Evolutionary conservation across 1,140 invertebrate genomes (phyloP).

Genomic region (Drosophila triauraria): DNA sequence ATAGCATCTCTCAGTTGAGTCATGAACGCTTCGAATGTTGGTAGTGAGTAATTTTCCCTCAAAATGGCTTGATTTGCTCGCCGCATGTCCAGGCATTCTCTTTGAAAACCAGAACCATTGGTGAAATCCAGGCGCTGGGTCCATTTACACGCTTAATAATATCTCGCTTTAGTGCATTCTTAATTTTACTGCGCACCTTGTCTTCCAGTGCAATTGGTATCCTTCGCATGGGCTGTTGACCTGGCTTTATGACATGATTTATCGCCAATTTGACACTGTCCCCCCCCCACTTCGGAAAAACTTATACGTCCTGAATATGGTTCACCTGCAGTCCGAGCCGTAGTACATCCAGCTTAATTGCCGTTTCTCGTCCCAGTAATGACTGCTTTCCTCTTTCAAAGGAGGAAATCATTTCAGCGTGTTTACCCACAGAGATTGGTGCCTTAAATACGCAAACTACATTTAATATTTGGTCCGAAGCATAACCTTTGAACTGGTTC

Average conservation of each 20-base stretch:
- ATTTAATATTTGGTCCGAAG: no score
- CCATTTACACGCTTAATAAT: neutral
- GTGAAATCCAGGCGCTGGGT: conserved; percentile 2
- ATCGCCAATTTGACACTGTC: no score
- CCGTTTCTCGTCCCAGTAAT: no score
- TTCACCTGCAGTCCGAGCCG: no score
- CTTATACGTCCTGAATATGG: no score
- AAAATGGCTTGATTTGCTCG: neutral
- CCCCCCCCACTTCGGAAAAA: no score
- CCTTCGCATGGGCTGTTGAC: neutral
- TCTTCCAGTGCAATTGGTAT: neutral
- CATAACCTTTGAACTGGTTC: no score
- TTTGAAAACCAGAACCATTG: neutral
- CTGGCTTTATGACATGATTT: neutral
- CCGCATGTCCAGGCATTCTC: conserved; percentile 5
- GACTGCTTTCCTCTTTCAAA: no score
- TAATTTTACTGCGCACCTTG: neutral
- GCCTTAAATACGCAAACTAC: no score
- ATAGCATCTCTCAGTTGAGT: conserved; percentile 2
- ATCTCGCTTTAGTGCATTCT: conserved; percentile 7
- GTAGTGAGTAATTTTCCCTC: neutral
- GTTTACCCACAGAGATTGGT: no score
- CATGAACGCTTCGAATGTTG: neutral
- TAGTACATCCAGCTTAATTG: no score
- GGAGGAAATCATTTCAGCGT: no score